These are phyloP conservation scores for Psittacula cyanocephala DNA, from an alignment of 2,113 vertebrate genomes.

Conservation along the genomic window DNA sequence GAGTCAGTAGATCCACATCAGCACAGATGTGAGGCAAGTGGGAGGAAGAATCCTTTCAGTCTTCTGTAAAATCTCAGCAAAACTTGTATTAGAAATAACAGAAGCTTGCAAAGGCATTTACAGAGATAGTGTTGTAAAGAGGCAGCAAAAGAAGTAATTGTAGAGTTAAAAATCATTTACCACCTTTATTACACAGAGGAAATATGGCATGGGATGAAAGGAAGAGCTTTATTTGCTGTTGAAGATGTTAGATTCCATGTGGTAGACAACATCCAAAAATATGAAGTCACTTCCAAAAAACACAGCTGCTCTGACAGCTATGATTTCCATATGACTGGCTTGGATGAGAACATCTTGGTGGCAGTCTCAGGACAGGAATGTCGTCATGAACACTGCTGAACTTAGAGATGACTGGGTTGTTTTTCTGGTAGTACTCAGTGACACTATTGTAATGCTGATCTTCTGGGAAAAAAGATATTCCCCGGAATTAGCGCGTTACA, in stretches of 20 bases:
- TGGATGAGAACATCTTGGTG: conserved; percentile 37
- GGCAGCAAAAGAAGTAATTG: not conserved
- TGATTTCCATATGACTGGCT: conserved; percentile 40
- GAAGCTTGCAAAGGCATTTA: not conserved
- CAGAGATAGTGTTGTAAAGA: not conserved
- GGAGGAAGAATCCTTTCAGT: not conserved
- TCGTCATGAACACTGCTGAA: conserved; percentile 23
- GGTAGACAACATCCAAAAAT: conserved; percentile 44
- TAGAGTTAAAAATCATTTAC: conserved; percentile 8
- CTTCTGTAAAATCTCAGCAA: not conserved
- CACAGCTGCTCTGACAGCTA: conserved; percentile 58
- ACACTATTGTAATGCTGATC: not conserved
- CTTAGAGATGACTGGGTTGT: conserved; percentile 9
- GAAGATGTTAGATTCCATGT: conserved; percentile 43
- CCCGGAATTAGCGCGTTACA: not conserved
- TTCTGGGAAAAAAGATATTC: conserved; percentile 14
- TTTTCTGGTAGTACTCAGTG: conserved; percentile 37
- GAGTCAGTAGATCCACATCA: not conserved
- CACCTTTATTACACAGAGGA: conserved; percentile 31
- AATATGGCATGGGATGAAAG: conserved; percentile 47
- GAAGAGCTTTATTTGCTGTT: conserved; percentile 52
- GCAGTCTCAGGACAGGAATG: conserved; percentile 23
- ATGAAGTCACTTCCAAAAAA: conserved; percentile 58
- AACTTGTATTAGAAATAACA: not conserved
- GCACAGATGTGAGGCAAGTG: not conserved